Conservation (phyloP, 1,140 invertebrate genomes). For the Drosophila funebris region DNA sequence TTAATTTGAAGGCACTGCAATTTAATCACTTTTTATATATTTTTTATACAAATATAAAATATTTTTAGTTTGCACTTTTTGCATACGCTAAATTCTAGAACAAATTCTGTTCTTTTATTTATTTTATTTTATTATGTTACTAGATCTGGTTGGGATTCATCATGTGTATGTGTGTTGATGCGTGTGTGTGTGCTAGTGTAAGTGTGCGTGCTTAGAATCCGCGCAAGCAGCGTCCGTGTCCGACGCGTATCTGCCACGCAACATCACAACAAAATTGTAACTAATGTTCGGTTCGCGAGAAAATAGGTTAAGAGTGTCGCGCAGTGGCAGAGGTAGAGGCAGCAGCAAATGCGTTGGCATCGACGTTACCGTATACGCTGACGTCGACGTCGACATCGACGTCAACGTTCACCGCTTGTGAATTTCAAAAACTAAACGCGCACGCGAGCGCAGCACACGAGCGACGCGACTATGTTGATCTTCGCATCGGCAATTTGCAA, state of each 20-base stretch:
- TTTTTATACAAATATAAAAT: slow-evolving; percentile 4
- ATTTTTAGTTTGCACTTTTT: slow-evolving; percentile 49
- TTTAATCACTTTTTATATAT: slow-evolving; percentile 20
- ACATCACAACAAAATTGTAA: slow-evolving; percentile 83
- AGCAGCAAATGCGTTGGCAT: slow-evolving; percentile 34
- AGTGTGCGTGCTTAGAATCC: slow-evolving; percentile 70
- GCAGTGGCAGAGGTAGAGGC: slow-evolving; percentile 54
- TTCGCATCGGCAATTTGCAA: slow-evolving; percentile 69
- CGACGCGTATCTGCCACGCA: slow-evolving; percentile 80
- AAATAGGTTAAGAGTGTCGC: slow-evolving; percentile 82
- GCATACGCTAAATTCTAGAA: slow-evolving; percentile 42
- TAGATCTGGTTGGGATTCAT: slow-evolving; percentile 37
- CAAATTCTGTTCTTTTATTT: slow-evolving; percentile 21
- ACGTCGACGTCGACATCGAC: slow-evolving; percentile 19
- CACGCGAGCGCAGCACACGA: slow-evolving; percentile 62
- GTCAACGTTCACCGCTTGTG: slow-evolving; percentile 20
- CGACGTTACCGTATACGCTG: not conserved
- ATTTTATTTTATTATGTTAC: slow-evolving; percentile 28
- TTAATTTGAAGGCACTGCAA: slow-evolving; percentile 60
- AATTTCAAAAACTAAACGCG: slow-evolving; percentile 58
- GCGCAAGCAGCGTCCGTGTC: slow-evolving; percentile 79
- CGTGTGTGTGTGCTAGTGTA: slow-evolving; percentile 34
- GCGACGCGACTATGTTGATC: slow-evolving; percentile 64
- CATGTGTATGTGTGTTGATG: slow-evolving; percentile 29
- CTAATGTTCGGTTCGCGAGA: slow-evolving; percentile 77